Percentiles rank a stretch among this genome's conserved stretches.
These are phyloP conservation scores for Falco columbarius DNA, from an alignment of 2,797 vertebrate species.

Conservation along the genomic window DNA sequence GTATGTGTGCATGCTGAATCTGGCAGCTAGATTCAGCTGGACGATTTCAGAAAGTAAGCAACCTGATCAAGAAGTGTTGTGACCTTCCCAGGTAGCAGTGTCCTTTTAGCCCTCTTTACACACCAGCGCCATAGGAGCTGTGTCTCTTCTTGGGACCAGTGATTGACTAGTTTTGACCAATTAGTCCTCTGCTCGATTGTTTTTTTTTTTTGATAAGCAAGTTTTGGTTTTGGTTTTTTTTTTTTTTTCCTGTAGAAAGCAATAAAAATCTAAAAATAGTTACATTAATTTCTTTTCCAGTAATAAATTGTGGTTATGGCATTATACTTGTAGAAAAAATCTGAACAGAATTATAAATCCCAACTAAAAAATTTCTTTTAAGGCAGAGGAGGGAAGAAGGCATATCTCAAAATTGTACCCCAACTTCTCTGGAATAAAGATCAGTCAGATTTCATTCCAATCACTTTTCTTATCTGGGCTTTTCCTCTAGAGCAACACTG, in stretches of 20 bases:
- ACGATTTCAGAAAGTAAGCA: not conserved
- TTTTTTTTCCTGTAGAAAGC: not conserved
- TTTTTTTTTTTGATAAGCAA: not conserved
- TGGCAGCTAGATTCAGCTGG: not conserved
- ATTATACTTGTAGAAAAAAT: not conserved
- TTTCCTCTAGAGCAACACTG: not conserved
- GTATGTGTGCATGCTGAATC: fast-evolving
- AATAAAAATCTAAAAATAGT: not conserved
- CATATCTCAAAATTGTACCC: not conserved
- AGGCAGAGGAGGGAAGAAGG: not conserved
- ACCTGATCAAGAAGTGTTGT: not conserved
- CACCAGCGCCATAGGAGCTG: not conserved
- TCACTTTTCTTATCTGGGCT: not conserved
- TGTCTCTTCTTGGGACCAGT: not conserved
- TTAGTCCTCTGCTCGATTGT: not conserved
- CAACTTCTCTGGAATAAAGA: not conserved
- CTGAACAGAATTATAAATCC: not conserved
- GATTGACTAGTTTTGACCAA: not conserved
- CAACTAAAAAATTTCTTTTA: not conserved
- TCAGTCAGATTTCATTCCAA: not conserved
- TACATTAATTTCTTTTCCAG: not conserved
- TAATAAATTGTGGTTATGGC: not conserved
- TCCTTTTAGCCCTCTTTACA: not conserved
- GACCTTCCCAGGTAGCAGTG: not conserved
- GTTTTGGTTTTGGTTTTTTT: not conserved